Evolutionary conservation across 2,113 vertebrate genomes (phyloP).

Genomic region (Paedocypris sp.): DNA sequence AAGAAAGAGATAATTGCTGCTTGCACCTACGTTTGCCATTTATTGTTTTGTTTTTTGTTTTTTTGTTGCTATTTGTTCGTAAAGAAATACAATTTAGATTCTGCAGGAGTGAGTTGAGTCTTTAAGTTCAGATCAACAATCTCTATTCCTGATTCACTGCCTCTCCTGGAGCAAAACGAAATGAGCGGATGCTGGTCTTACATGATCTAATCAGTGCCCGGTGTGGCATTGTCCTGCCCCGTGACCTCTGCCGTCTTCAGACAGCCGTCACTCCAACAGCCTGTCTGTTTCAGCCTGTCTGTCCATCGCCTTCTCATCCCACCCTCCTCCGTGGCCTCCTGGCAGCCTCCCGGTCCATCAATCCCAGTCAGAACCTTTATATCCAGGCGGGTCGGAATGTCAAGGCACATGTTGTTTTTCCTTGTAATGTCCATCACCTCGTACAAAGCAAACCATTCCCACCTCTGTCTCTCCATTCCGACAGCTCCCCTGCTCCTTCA

Average conservation of each 20-base stretch:
- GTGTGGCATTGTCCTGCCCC: slow-evolving; percentile 2
- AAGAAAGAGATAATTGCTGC: no score
- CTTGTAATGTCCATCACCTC: background rate
- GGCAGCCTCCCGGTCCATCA: slow-evolving; percentile 9
- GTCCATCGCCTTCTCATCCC: background rate
- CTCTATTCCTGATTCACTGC: no score
- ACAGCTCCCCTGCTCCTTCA: background rate
- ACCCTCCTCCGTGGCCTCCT: background rate
- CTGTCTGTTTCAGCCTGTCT: background rate
- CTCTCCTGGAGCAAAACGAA: no score
- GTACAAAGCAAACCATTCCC: background rate
- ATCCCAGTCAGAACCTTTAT: background rate
- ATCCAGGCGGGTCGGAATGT: background rate
- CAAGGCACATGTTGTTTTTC: slow-evolving; percentile 2
- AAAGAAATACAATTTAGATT: no score
- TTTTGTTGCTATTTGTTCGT: no score
- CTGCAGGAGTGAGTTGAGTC: no score
- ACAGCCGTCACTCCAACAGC: background rate
- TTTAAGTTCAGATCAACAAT: no score
- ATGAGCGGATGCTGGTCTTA: background rate
- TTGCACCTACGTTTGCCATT: no score
- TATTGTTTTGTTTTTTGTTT: no score
- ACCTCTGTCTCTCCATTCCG: background rate
- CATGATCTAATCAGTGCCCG: background rate
- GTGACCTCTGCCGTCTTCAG: background rate